These are phyloP conservation scores for Girardinichthys multiradiatus DNA, from an alignment of 2,113 vertebrate species.

Conservation along the genomic window DNA sequence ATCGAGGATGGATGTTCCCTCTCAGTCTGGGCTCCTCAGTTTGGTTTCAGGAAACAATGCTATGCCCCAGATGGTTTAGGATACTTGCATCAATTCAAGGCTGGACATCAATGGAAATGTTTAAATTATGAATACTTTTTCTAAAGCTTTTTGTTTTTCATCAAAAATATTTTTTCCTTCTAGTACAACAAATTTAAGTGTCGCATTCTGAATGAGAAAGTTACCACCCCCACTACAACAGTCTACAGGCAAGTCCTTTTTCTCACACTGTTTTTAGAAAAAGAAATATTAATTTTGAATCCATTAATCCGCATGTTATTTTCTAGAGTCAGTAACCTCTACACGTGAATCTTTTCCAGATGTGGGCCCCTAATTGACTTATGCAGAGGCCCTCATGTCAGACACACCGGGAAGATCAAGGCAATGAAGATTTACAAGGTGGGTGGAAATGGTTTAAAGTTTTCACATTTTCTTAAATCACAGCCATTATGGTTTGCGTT, in stretches of 20 bases:
- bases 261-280: not conserved
- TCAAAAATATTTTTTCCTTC: not conserved
- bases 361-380: conserved; percentile 96
- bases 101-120: too few species aligned
- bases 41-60: too few species aligned
- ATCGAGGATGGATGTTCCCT: too few species aligned
- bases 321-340: not conserved
- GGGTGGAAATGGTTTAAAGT: too few species aligned
- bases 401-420: conserved; percentile 97
- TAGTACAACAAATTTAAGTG: conserved; percentile 99
- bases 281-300: not conserved
- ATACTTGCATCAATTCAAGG: too few species aligned
- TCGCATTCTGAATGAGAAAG: conserved; percentile 97
- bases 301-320: too few species aligned
- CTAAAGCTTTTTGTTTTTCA: not conserved
- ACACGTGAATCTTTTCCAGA: conserved; percentile 65
- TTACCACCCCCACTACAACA: conserved; percentile 93
- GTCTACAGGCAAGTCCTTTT: conserved; percentile 87
- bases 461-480: not conserved
- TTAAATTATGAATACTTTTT: not conserved
- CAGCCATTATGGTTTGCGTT: not conserved
- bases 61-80: too few species aligned
- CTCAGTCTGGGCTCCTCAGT: too few species aligned
- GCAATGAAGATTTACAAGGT: conserved; percentile 97
- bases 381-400: conserved; percentile 95